These are phyloP conservation scores for Lochmaea crataegi DNA, from an alignment of 2,888 invertebrate species.

Conservation along the genomic window DNA sequence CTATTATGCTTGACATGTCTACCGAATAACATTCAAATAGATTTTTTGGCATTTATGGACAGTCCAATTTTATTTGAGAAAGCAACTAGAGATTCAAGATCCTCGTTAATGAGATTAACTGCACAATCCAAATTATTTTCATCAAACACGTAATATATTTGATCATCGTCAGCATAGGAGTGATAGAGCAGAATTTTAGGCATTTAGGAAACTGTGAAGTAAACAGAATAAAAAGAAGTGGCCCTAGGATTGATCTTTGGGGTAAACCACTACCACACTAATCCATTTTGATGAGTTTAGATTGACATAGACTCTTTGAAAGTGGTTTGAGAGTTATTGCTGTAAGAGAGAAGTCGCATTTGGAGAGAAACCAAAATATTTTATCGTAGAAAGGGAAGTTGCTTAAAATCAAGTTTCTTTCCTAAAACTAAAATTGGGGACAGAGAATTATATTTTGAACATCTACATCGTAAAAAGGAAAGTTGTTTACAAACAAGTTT, in stretches of 20 bases:
- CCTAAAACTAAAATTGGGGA: too few species aligned
- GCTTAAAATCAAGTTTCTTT: too few species aligned
- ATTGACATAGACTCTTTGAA: background rate
- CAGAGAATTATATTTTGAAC: too few species aligned
- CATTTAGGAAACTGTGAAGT: background rate
- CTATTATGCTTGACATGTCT: too few species aligned
- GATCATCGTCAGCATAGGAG: background rate
- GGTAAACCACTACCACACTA: background rate
- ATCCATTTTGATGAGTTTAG: background rate
- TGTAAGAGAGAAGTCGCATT: background rate
- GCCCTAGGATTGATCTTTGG: background rate
- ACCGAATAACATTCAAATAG: background rate
- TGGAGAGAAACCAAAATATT: background rate
- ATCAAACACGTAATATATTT: constrained; percentile 5
- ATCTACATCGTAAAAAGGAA: too few species aligned
- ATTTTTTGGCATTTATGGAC: background rate
- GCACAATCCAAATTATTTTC: background rate
- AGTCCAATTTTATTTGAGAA: background rate
- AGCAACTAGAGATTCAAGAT: background rate
- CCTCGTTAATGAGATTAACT: background rate
- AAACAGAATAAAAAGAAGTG: background rate
- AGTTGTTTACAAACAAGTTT: too few species aligned
- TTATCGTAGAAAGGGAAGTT: too few species aligned
- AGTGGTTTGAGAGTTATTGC: too few species aligned
- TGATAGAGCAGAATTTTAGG: background rate